Conservation (phyloP, 92 coral and sea anemone species). For the Epizoanthus stellaris region DNA sequence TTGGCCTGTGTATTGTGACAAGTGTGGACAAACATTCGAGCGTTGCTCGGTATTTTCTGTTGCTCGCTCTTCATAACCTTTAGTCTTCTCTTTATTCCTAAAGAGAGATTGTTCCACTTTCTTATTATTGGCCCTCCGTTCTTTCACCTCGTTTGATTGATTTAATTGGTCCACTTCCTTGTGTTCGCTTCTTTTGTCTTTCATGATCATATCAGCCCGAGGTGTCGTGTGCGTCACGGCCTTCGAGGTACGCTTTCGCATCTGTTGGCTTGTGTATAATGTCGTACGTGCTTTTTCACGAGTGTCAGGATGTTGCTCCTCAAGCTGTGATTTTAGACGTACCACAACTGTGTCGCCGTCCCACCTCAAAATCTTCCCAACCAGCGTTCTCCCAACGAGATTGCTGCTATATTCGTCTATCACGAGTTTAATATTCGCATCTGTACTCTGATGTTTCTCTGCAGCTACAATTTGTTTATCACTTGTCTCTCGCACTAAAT, state of each 20-base stretch:
- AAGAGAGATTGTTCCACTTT: not conserved
- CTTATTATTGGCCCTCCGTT: not conserved
- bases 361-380: not conserved
- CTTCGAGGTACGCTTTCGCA: not conserved
- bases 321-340: not conserved
- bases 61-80: constrained; percentile 16
- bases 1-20: constrained; percentile 13
- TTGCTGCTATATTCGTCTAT: not conserved
- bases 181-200: not conserved
- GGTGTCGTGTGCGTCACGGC: not conserved
- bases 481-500: not conserved
- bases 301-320: not conserved
- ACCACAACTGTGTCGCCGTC: constrained; percentile 2
- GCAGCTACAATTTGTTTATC: not conserved
- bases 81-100: not conserved
- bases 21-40: constrained; percentile 10
- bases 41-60: constrained; percentile 14
- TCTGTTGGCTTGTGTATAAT: no score
- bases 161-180: no score
- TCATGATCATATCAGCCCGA: not conserved
- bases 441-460: not conserved
- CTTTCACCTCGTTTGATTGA: not conserved
- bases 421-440: not conserved
- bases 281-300: no score
- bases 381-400: not conserved